Conservation (phyloP, 2,888 invertebrate genomes). For the Drosophila kuntzei region DNA sequence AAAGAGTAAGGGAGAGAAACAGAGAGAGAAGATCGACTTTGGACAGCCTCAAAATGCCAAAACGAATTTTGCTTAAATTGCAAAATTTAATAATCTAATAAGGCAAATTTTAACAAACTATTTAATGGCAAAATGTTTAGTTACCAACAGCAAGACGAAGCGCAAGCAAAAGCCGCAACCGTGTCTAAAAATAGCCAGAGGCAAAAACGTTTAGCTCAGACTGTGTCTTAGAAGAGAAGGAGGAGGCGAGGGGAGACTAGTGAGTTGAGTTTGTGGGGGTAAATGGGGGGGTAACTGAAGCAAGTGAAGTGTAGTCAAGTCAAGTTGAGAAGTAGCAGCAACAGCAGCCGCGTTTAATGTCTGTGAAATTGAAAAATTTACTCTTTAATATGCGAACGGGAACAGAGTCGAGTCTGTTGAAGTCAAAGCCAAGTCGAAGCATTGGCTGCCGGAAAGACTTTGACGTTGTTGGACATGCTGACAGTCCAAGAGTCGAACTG, state of each 20-base stretch:
- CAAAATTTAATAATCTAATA: slow-evolving; percentile 80
- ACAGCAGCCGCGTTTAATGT: slow-evolving; percentile 78
- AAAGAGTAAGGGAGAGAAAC: not conserved
- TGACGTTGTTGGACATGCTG: slow-evolving; percentile 62
- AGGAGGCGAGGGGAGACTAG: not conserved
- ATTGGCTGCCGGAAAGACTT: slow-evolving; percentile 75
- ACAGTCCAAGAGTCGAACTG: slow-evolving; percentile 40
- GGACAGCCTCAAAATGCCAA: slow-evolving; percentile 54
- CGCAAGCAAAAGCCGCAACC: slow-evolving; percentile 36
- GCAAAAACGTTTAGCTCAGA: slow-evolving; percentile 73
- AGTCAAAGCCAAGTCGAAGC: slow-evolving; percentile 15
- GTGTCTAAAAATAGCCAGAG: slow-evolving; percentile 71
- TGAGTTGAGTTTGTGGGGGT: not conserved
- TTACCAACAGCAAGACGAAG: slow-evolving; percentile 33
- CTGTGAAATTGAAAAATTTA: slow-evolving; percentile 82
- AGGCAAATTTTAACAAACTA: slow-evolving; percentile 81
- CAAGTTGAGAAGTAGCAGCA: slow-evolving; percentile 41
- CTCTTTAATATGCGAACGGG: slow-evolving; percentile 79
- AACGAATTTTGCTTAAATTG: slow-evolving; percentile 78
- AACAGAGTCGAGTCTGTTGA: slow-evolving; percentile 23
- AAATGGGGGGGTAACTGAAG: slow-evolving; percentile 8
- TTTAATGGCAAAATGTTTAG: slow-evolving; percentile 75
- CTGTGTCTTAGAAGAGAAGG: slow-evolving; percentile 25
- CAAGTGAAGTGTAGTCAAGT: slow-evolving; percentile 56
- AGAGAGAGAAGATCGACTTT: not conserved